Percentiles rank a stretch among this genome's conserved stretches.
Evolutionary conservation across 2,797 vertebrate genomes (phyloP).

Genomic region (Linurgus olivaceus): DNA sequence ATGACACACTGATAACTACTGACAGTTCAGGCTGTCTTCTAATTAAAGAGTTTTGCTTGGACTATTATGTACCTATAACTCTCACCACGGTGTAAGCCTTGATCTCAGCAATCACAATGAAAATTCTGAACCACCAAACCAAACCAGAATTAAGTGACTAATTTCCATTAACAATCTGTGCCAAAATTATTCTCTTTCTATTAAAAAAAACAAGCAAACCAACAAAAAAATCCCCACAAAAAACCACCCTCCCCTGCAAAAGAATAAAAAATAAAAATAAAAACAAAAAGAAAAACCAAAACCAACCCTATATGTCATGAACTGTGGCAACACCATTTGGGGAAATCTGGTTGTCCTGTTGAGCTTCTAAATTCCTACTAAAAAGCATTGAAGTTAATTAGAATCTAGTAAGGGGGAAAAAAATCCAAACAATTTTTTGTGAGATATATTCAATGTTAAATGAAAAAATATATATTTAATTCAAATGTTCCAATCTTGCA

Average conservation of each 20-base stretch:
- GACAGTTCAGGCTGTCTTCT: background rate
- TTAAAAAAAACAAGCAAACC: background rate
- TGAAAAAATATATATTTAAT: background rate
- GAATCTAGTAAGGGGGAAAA: background rate
- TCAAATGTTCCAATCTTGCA: background rate
- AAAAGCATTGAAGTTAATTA: background rate
- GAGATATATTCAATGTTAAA: background rate
- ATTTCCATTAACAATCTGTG: background rate
- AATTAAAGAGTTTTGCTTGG: background rate
- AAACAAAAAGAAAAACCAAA: background rate
- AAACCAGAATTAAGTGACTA: background rate
- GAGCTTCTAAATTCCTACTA: background rate
- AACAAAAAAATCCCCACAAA: background rate
- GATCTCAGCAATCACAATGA: background rate
- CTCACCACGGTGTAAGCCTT: background rate
- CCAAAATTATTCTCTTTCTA: background rate
- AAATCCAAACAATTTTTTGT: background rate
- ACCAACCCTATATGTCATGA: background rate
- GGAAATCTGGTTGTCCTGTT: background rate
- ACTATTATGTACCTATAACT: background rate
- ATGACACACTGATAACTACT: background rate
- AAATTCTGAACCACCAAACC: background rate
- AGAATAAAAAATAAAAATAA: background rate
- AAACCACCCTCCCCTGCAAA: rapidly evolving
- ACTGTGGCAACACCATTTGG: background rate